Base-by-base conservation (phyloP, 2,888 invertebrate genomes). In the Trissonchulus latispiculum region DNA sequence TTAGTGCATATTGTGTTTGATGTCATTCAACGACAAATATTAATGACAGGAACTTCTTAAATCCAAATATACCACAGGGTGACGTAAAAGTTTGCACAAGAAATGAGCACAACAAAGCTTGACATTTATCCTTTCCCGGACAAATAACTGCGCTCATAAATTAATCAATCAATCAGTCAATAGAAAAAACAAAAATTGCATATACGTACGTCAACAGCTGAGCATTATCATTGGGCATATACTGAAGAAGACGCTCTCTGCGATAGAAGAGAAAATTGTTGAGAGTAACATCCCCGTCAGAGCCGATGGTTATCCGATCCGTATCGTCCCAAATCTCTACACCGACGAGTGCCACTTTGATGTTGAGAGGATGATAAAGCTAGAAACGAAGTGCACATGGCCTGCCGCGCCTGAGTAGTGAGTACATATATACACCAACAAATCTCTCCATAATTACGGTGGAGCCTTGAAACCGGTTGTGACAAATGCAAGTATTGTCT, bases 161-260 rank as follows among this genome's bases (percentile, higher is more conserved):
- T n/a, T n/a, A n/a, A n/a, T n/a, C n/a, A n/a, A n/a, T n/a, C n/a
- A n/a, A n/a, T n/a, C n/a, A n/a, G n/a, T n/a, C n/a, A n/a, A n/a
- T n/a, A n/a, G n/a, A n/a, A n/a, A n/a, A n/a, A n/a, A n/a, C n/a
- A n/a, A n/a, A n/a, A n/a, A n/a, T n/a, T n/a, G n/a, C n/a, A n/a
- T n/a, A n/a, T 29, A 62, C 90, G 89, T 85, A 94, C 93, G 93
- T 94, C 75, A 95, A 86, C 73, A 95, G 86, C 84, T 99, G 97
- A 72, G 97, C 96, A 84, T 96, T 97, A 84, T 99, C 99, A 83
- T 99, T 96, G 0, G 92, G 93, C 86, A 93, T 92, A 71, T 89
- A 88, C 76, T 88, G 88, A 74, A 90, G 89, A 72, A 97, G 87
- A 75, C 88, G 87, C 75, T 90, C 89, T 78, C 90, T 87, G 70